A percentile compares a stretch with the other conserved stretches of the same genome.
Evolutionary conservation across 37 sponge, comb jelly and placozoan species (phyloP).

Genomic region (Hexactinellida sp.): DNA sequence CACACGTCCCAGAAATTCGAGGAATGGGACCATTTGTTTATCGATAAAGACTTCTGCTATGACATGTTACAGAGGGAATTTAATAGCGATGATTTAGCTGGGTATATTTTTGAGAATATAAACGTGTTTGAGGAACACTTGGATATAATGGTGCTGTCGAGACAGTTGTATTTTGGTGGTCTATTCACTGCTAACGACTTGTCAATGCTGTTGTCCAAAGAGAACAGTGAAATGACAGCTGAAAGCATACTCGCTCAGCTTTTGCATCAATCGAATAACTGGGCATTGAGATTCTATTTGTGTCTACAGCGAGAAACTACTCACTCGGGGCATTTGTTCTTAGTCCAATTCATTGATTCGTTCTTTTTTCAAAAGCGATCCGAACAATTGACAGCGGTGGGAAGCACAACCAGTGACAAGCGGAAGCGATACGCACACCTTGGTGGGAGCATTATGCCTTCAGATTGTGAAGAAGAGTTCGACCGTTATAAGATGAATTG

Average conservation of each 20-base stretch:
- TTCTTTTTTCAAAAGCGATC: neutral
- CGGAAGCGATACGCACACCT: neutral
- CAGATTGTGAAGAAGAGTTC: neutral
- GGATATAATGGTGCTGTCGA: neutral
- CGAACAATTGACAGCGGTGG: neutral
- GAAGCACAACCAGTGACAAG: neutral
- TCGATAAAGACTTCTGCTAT: neutral
- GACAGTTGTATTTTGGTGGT: slow-evolving; percentile 12
- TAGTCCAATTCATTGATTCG: neutral
- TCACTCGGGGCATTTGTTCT: slow-evolving; percentile 8
- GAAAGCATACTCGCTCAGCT: slow-evolving; percentile 13
- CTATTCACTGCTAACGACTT: neutral
- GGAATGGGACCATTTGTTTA: neutral
- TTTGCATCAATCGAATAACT: slow-evolving; percentile 3
- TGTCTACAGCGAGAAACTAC: slow-evolving; percentile 4
- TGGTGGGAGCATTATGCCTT: neutral
- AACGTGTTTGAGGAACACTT: neutral
- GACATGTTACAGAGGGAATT: neutral
- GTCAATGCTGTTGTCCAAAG: neutral
- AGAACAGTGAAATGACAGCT: slow-evolving; percentile 2
- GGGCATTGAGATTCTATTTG: neutral
- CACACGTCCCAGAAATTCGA: neutral
- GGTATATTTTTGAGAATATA: neutral
- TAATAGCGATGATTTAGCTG: neutral
- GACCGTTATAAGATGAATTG: neutral